Base-by-base conservation (phyloP, 2,888 invertebrate species). In the Nymphalis urticae region DNA sequence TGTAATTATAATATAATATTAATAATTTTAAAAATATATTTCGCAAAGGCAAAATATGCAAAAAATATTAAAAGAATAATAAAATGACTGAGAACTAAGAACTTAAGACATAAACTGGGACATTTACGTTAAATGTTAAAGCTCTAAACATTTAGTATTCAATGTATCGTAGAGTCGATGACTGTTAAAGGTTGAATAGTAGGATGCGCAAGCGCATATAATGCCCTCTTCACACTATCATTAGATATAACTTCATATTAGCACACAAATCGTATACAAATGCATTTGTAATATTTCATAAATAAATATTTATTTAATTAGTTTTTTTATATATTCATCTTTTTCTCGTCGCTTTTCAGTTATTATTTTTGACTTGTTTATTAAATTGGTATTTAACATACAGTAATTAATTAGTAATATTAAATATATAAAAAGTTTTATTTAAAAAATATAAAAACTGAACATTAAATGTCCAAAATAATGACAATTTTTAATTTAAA, bases 121-220 rank as follows among this genome's bases (percentile, higher is more conserved):
- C 54, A 58, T 50, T 64, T 42, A 48, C 50, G 66, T 66, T 68
- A 72, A 72, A 73, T 64, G 68, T 62, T 62, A 72, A 72, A 72
- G 70, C 64, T 62, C 58, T 64, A 67, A 64, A 54, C 69, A 66
- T 71, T 75, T 73, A 70, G 64, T 73, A 73, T 74, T 65, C 71
- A 69, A 71, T 62, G 62, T 60, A 63, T 50, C 68, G 56, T 61
- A 48, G 56, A 64, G 62, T 32, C 64, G 65, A 73, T 69, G 73
- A 71, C 73, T 74, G 71, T 56, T 71, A 75, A 76, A 76, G 76
- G 75, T 74, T 67, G 68, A 42, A 67, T 42, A 42, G 19, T 64
- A 59, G 53, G 62, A 69, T 72, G 69, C 66, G 69, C 56, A 54
- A 27, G 48, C 64, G 47, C 56, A 51, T 61, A n/a, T 53, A 48